Evolutionary conservation across 2,113 vertebrate genomes (phyloP), one percentile per base, ranked within the genome.

Genomic region (Pseudopodoces humilis): DNA sequence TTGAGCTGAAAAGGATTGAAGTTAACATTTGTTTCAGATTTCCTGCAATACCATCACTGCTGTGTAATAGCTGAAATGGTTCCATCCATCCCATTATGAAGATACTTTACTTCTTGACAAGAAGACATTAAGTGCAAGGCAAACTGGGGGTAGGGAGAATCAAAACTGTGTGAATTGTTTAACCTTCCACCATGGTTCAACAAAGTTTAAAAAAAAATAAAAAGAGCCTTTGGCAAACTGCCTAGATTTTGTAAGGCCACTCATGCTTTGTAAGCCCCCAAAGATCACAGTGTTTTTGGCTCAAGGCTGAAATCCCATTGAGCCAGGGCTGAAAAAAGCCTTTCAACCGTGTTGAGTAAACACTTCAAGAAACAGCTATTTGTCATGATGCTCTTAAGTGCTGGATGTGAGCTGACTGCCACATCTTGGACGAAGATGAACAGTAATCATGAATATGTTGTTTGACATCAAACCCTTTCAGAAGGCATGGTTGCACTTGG

Each of bases 81-180:
- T 96, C 95, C 88, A 81, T 95, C 94, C 59, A 75, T 91, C 90
- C 93, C 41, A 22, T 92, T 94, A 78, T 84, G 69, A 93, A 78
- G 74, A 95, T 93, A 83, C 85, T 97, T 92, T 53, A 79, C 77
- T 96, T 95, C 95, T 97, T 96, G 91, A 97, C 95, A 93, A 94
- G 90, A 91, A 82, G 72, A 94, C 91, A 81, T 94, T 86, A 95
- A 94, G 80, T 95, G 60, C 43, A 63, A 96, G 77, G 65, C 91
- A 93, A 83, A 77, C 8, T 89, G 69, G 75, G 91, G 94, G 93
- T 55, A 76, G 96, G 84, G 90, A 75, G 67, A 88, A 79, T 65
- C 63, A 74, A 91, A 97, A 94, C 97, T 98, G 94, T 98, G 98
- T 97, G 98, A 98, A 98, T 97, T 89, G 90, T 94, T 97, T 98